Evolutionary conservation across 2,888 invertebrate species (phyloP), one percentile per base, ranked within the genome.

Genomic region (Phoenoteleia sp.): DNA sequence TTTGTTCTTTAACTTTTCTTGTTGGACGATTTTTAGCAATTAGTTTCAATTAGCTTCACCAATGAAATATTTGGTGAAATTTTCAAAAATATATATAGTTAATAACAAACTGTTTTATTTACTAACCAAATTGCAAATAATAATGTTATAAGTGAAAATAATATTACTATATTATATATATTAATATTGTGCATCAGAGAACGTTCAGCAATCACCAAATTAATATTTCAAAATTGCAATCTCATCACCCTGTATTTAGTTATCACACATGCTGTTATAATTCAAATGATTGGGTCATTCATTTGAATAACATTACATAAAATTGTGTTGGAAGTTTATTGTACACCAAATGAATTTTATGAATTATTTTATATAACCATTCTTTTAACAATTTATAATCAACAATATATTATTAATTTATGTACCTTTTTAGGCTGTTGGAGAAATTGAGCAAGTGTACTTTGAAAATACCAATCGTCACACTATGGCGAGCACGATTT

Each of bases 361-460:
- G 9, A 33, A 33, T 11, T 33, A 33, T 33, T 33, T 33, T 7
- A 33, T 9, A 33, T 11, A 33, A 27, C 27, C 6, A 27, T 27
- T 5, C 6, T 27, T 27, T 27, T 27, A 3, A 27, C n/a, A 27
- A 27, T 42, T 15, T 47, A 17, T 17, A 21, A 69, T 21, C 21
- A 0, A 49, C 1, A 33, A 7, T 33, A 6, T 3, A 33, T 33
- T 9, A 33, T 33, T 33, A 33, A 33, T 7, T 33, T 33, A 33
- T 33, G 9, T 33, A 33, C 9, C 4, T 19, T 90, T 92, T 64
- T 92, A 97, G 97, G 97, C 96, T 0, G 94, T 96, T 23, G 97
- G 98, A 0, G 96, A 96, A 89, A 97, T 98, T 94, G 97, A 98
- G 89, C 97, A 98, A 94, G 96, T 98, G 15, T 97, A 96, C 93